Percentiles rank a stretch among this genome's conserved stretches.
These are phyloP conservation scores for Cranoglanis bouderius DNA, from an alignment of 2,113 vertebrate genomes.

Conservation along the genomic window DNA sequence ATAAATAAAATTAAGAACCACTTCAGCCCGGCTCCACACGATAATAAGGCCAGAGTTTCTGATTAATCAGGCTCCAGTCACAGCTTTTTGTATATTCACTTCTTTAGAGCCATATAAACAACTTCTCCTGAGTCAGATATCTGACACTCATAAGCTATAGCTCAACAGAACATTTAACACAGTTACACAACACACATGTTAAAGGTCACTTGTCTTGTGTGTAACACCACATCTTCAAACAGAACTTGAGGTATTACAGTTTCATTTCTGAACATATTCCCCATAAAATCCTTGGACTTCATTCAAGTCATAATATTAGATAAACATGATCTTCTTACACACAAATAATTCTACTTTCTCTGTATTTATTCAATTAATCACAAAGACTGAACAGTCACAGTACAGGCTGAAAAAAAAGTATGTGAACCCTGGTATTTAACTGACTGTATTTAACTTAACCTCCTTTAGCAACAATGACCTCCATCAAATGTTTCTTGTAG, in stretches of 20 bases:
- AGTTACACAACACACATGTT: not conserved
- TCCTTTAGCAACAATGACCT: not conserved
- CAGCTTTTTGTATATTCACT: not conserved
- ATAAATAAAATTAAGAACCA: not conserved
- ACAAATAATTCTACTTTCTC: not conserved
- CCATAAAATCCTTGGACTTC: not conserved
- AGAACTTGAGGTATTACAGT: not conserved
- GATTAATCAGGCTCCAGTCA: not conserved
- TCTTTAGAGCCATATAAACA: not conserved
- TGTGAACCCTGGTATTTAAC: not conserved
- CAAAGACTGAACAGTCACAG: not conserved
- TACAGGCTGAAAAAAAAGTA: not conserved
- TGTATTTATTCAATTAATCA: not conserved
- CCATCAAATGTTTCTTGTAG: not conserved
- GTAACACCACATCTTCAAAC: not conserved
- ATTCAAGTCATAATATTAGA: not conserved
- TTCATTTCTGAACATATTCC: not conserved
- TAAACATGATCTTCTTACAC: not conserved
- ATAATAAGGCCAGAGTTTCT: not conserved
- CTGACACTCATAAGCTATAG: not conserved
- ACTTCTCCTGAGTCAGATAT: not conserved
- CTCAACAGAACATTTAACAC: not conserved
- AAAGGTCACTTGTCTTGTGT: not conserved
- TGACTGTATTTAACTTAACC: not conserved
- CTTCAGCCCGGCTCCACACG: not conserved